Conservation (phyloP, 2,113 vertebrate genomes). For the Takifugu bimaculatus region DNA sequence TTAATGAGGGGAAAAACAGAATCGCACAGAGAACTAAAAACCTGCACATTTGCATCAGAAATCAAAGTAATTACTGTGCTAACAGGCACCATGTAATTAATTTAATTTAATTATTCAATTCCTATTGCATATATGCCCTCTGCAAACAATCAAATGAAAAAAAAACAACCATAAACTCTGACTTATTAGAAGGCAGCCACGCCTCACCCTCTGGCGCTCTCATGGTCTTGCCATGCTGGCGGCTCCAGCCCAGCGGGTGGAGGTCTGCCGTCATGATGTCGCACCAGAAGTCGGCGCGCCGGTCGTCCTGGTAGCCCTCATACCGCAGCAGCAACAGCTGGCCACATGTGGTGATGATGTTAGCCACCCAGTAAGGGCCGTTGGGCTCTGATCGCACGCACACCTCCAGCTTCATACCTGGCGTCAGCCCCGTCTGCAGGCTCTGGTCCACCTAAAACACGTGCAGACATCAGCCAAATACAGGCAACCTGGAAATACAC, state of each 20-base stretch:
- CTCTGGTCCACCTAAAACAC: constrained; percentile 87
- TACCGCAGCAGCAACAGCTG: constrained; percentile 93
- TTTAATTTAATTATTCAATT: too few species aligned
- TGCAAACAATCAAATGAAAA: too few species aligned
- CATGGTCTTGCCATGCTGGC: constrained; percentile 85
- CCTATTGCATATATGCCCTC: too few species aligned
- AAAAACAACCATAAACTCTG: neutral
- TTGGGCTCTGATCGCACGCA: constrained; percentile 82
- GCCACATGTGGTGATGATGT: constrained; percentile 92
- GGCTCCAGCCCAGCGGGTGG: constrained; percentile 92
- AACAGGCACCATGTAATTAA: too few species aligned
- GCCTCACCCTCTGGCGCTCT: constrained; percentile 90
- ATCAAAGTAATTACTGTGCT: too few species aligned
- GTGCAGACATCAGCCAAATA: neutral
- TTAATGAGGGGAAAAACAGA: too few species aligned
- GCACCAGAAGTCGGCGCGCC: constrained; percentile 95
- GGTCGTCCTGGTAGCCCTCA: constrained; percentile 91
- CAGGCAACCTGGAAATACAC: too few species aligned
- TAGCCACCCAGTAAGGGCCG: constrained; percentile 89
- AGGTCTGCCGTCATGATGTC: constrained; percentile 91
- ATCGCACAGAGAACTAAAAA: too few species aligned
- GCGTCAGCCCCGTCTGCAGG: constrained; percentile 90
- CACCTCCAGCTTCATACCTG: constrained; percentile 97
- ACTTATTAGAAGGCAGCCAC: neutral
- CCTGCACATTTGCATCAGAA: too few species aligned